A percentile compares a stretch with the other conserved stretches of the same genome.
phyloP scores from a whole-genome alignment of 2,113 vertebrate species.

The Alectura lathami region DNA sequence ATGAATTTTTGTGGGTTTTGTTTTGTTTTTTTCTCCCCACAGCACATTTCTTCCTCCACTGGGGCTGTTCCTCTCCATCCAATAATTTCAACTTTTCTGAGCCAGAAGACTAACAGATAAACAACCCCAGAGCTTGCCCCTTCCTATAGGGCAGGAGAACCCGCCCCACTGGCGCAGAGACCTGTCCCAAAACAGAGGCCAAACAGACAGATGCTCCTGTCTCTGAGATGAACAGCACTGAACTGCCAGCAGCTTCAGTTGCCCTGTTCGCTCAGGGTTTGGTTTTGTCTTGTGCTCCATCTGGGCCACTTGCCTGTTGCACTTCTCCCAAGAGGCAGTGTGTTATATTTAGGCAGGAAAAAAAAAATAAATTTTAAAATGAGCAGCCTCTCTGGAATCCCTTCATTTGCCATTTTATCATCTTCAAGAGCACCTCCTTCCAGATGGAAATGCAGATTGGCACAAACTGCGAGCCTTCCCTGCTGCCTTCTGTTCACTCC shows the following conservation, averaged over 20 bases:
- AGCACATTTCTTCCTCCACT: accelerated
- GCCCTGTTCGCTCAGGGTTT: background rate
- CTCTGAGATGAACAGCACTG: background rate
- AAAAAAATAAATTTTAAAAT: background rate
- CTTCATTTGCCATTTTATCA: background rate
- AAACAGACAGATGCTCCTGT: background rate
- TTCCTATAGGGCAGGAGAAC: background rate
- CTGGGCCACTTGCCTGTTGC: background rate
- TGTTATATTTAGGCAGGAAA: background rate
- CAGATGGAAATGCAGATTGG: constrained; percentile 67
- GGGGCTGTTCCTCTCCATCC: background rate
- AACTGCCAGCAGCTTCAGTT: background rate
- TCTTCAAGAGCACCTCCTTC: background rate
- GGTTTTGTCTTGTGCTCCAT: constrained; percentile 5
- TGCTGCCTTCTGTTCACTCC: constrained; percentile 64
- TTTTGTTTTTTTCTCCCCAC: background rate
- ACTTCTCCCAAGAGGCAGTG: background rate
- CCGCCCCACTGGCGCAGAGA: accelerated
- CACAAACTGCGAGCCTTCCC: background rate
- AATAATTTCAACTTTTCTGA: background rate
- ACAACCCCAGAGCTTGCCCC: background rate
- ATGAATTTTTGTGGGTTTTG: background rate
- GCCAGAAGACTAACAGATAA: background rate
- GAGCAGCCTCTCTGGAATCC: constrained; percentile 22
- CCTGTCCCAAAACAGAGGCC: background rate